These are phyloP conservation scores for Limenitis camilla DNA, from an alignment of 2,888 invertebrate species.

Conservation along the genomic window DNA sequence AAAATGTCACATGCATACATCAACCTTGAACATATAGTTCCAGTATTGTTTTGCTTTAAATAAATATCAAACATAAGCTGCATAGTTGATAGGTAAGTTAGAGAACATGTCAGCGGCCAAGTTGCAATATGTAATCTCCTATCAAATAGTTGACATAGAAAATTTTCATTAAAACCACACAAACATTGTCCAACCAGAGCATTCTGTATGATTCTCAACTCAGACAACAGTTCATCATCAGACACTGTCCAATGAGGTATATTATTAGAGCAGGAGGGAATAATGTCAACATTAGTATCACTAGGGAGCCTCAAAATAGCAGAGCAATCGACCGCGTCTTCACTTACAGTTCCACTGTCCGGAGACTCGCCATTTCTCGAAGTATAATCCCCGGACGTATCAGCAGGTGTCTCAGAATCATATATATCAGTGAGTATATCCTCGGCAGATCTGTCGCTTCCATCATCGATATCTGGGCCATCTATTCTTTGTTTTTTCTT, in stretches of 20 bases:
- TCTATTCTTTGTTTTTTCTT: conserved; percentile 88
- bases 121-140: conserved; percentile 70
- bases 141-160: conserved; percentile 81
- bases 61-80: conserved; percentile 89
- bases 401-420: conserved; percentile 54
- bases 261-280: conserved; percentile 57
- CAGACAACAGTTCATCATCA: conserved; percentile 60
- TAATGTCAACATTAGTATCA: conserved; percentile 48
- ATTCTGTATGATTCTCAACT: conserved; percentile 77
- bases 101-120: conserved; percentile 67
- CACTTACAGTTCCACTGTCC: conserved; percentile 68
- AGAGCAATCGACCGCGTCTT: conserved; percentile 69
- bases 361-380: conserved; percentile 64
- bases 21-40: conserved; percentile 86
- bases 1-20: conserved; percentile 87
- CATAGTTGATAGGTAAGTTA: conserved; percentile 87
- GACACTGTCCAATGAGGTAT: conserved; percentile 50
- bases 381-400: conserved; percentile 60
- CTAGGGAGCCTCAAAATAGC: conserved; percentile 53
- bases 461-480: conserved; percentile 75
- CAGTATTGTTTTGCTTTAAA: conserved; percentile 86
- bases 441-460: conserved; percentile 67
- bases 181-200: conserved; percentile 84
- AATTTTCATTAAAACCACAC: conserved; percentile 82
- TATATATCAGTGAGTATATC: conserved; percentile 63